Evolutionary conservation across 2,113 vertebrate species (phyloP), one percentile per base, ranked within the genome.

Genomic region (Lepisosteus oculatus): DNA sequence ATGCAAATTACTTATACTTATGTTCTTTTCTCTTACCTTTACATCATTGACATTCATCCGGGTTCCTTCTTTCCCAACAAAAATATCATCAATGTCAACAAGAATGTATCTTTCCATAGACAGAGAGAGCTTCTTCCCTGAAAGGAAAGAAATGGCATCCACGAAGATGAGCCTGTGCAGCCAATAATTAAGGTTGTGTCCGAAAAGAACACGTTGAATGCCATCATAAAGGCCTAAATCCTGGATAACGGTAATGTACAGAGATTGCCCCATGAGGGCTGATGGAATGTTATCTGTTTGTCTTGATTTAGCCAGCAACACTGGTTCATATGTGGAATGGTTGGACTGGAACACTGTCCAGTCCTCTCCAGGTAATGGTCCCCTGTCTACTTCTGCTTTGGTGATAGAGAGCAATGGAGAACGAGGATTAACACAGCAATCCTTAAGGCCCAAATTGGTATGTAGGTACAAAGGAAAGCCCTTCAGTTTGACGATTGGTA

Each of bases 31-130:
- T 72, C 88, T 85, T 97, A 98, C 97, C 97, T 98, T 98, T 51
- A 98, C 97, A 66, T 98, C 96, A 2, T 95, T 92, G 82, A 91
- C 41, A 13, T 97, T 98, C 97, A 98, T 98, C 69, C 97, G 94
- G 0, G 97, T 98, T n/a, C 97, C 95, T 76, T 97, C 96, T 75
- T 98, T 98, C 43, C 97, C 97, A 5, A 98, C 96, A 29, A 98
- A 98, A 83, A 98, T 98, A 79, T 98, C 96, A 13, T 98, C 96
- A 44, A 97, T 95, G 89, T 98, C 97, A 72, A 98, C 97, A 76
- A 98, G 90, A 74, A 98, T 89, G 85, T 97, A 95, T 62, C 95
- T 91, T 6, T 98, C 94, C 90, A 97, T 85, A 14, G 96, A 95
- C 57, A 96, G 75, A 0, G 85, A 91, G 56, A 98, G 89, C 79